phyloP scores from a whole-genome alignment of 2,113 vertebrate genomes.

The Stegostoma tigrinum region DNA sequence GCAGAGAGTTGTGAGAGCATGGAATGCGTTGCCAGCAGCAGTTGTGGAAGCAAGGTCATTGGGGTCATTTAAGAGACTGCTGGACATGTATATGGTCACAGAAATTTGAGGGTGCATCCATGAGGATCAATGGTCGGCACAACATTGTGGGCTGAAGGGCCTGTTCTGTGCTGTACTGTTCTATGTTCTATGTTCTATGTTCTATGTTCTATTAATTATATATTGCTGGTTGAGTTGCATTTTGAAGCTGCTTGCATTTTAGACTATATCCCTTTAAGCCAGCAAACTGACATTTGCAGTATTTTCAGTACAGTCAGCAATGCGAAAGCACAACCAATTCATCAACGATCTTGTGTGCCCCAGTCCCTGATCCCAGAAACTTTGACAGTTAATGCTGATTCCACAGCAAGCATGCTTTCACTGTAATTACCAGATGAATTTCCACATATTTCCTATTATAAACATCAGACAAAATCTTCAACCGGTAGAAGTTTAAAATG shows the following conservation, averaged over 20 bases:
- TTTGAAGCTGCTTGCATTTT: background rate
- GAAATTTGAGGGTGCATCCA: too few relatives aligned
- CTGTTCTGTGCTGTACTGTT: too few relatives aligned
- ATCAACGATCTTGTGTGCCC: background rate
- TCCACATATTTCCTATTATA: background rate
- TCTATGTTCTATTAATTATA: background rate
- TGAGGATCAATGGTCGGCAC: too few relatives aligned
- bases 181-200: too few relatives aligned
- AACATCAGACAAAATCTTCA: background rate
- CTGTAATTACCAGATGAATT: background rate
- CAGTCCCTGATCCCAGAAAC: background rate
- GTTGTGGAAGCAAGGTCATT: too few relatives aligned
- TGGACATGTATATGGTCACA: too few relatives aligned
- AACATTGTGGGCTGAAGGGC: too few relatives aligned
- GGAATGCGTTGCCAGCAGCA: too few relatives aligned
- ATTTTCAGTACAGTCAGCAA: background rate
- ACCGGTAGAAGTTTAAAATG: background rate
- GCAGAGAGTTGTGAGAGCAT: too few relatives aligned
- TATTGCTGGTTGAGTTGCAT: background rate
- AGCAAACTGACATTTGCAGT: background rate
- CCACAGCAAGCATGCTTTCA: background rate
- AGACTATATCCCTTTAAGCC: background rate
- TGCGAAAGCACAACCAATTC: background rate
- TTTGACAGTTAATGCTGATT: background rate
- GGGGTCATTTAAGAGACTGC: too few relatives aligned